phyloP scores from a whole-genome alignment of 2,113 vertebrate species.

The Microcebus tavaratra region DNA sequence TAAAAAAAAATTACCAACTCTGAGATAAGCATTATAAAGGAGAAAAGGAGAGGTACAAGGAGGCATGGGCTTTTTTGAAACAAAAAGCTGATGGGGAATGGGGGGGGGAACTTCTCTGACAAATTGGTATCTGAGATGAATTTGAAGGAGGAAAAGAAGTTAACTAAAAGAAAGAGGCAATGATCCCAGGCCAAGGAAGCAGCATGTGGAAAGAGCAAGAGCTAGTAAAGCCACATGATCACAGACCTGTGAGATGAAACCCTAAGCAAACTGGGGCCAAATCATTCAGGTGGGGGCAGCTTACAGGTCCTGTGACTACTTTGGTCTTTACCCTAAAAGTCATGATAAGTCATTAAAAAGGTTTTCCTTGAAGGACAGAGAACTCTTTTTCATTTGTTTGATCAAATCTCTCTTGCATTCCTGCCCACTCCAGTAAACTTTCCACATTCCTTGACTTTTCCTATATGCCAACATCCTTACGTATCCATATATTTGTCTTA shows the following conservation, averaged over 20 bases:
- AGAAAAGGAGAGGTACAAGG: background rate
- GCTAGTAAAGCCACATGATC: background rate
- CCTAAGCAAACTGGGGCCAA: background rate
- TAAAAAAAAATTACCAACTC: background rate
- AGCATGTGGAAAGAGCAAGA: background rate
- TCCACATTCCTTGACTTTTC: background rate
- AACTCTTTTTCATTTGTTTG: background rate
- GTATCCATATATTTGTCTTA: background rate
- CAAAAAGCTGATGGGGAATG: background rate
- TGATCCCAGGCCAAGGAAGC: background rate
- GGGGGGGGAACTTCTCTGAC: background rate
- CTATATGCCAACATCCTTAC: background rate
- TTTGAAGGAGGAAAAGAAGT: background rate
- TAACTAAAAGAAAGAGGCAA: background rate
- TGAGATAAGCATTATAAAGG: background rate
- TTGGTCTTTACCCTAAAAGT: background rate
- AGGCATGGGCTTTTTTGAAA: background rate
- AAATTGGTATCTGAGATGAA: background rate
- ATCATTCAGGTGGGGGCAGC: fast-evolving
- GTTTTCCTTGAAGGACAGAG: background rate
- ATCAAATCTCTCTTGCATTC: background rate
- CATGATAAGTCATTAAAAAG: background rate
- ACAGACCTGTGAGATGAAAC: background rate
- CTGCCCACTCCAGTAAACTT: background rate
- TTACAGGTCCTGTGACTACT: background rate